Evolutionary conservation across 2,888 invertebrate genomes (phyloP), one percentile per base, ranked within the genome.

Genomic region (Muschampia plurimacula): DNA sequence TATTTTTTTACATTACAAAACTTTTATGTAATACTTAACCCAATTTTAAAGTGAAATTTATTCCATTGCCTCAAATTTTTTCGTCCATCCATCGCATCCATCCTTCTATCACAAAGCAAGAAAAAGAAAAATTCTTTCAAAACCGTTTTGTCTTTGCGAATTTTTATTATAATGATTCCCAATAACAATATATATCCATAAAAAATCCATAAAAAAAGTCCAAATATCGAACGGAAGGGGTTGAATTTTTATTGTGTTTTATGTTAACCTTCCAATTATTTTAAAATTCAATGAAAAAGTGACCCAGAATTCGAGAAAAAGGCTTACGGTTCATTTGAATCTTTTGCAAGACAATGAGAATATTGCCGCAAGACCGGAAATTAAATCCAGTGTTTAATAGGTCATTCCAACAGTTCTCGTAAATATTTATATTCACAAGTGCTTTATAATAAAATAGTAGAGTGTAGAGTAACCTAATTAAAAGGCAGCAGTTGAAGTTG

Each of bases 371-470:
- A 60, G 59, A 44, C 70, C 70, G 70, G 70, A 71, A 65, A 71
- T 71, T 71, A 71, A 71, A 71, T 71, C 59, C 70, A 49, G 64
- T 32, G 44, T 57, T 71, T 59, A 65, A 59, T 59, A 60, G 70
- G 65, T 66, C 65, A 71, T 66, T 60, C 59, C 70, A 60, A 65
- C 46, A 57, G 44, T n/a, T 15, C 46, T 49, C 46, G 49, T 22
- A 65, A 70, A 65, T 64, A 70, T 70, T 70, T 70, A 13, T 49
- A 64, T 64, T 32, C 6, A n/a, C 36, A 55, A 55, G 39, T 13
- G 36, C 60, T 36, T 62, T 39, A 36, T 8, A 39, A 8, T 62
- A 8, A 39, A n/a, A 39, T 32, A 4, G 12, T 60, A 60, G 3
- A 60, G 28, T 22, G 22, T 22, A 22, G 22, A 22, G 22, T 15